A percentile compares a stretch with the other conserved stretches of the same genome.
Conservation (phyloP, 2,888 invertebrate genomes). For the Smittia aterrima region DNA sequence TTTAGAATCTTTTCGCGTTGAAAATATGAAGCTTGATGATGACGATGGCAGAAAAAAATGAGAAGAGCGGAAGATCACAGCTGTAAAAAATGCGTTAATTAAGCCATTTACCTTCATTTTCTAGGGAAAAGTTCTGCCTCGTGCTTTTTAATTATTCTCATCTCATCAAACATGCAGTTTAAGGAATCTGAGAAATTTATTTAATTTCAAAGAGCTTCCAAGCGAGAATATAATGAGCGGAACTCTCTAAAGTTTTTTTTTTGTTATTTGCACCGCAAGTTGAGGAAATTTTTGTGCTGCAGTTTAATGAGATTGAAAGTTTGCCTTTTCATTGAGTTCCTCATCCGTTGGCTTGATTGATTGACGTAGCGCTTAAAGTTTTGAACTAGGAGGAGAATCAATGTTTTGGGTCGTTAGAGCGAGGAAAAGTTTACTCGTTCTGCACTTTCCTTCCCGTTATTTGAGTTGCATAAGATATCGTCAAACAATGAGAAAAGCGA, state of each 20-base stretch:
- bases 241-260: background rate
- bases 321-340: background rate
- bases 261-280: background rate
- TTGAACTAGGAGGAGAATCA: background rate
- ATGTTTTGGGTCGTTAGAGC: background rate
- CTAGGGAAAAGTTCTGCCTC: background rate
- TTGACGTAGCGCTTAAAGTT: slow-evolving; percentile 9
- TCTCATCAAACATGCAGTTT: background rate
- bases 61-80: background rate
- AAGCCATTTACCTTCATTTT: slow-evolving; percentile 2
- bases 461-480: slow-evolving; percentile 14
- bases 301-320: slow-evolving; percentile 10
- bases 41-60: background rate
- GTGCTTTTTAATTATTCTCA: background rate
- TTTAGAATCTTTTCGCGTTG: background rate
- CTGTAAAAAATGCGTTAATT: slow-evolving; percentile 27
- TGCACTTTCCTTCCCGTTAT: background rate
- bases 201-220: background rate
- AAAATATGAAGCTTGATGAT: background rate
- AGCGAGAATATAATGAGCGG: background rate
- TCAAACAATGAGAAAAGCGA: slow-evolving; percentile 15
- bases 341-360: background rate
- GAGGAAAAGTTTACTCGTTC: background rate
- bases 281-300: background rate
- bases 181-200: background rate